Evolutionary conservation across 2,113 vertebrate genomes (phyloP).

Genomic region (Lates calcarifer): DNA sequence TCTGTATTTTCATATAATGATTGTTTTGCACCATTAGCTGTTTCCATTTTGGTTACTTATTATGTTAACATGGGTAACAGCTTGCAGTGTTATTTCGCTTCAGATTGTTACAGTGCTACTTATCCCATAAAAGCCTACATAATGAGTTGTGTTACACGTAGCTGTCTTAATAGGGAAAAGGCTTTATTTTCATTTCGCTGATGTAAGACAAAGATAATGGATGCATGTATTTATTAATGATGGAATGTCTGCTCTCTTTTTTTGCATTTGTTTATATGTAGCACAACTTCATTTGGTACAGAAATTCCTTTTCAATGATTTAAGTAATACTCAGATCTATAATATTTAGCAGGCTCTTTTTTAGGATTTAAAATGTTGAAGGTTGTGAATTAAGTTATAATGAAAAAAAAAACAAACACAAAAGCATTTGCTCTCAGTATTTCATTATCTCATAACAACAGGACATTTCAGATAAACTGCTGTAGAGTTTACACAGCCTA

Average conservation of each 20-base stretch:
- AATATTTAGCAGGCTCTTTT: constrained; percentile 39
- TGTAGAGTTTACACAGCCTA: constrained; percentile 32
- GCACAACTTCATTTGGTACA: constrained; percentile 59
- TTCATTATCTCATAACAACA: constrained; percentile 27
- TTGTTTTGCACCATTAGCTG: constrained; percentile 67
- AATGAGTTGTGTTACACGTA: constrained; percentile 49
- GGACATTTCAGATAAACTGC: constrained; percentile 49
- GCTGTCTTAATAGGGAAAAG: constrained; percentile 31
- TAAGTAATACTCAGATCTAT: constrained; percentile 21
- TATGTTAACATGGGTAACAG: constrained; percentile 51
- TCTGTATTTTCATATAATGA: constrained; percentile 39
- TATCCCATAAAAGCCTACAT: constrained; percentile 39
- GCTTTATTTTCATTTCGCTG: constrained; percentile 56
- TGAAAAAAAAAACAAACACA: constrained; percentile 28
- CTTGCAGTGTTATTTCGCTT: constrained; percentile 58
- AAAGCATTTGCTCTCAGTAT: constrained; percentile 39
- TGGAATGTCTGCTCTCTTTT: constrained; percentile 69
- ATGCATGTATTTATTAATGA: constrained; percentile 85
- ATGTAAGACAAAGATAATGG: constrained; percentile 63
- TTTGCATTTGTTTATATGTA: constrained; percentile 56
- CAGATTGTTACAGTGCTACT: constrained; percentile 34
- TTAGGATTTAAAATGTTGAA: constrained; percentile 55
- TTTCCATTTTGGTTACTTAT: constrained; percentile 56
- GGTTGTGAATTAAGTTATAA: constrained; percentile 47
- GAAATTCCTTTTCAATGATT: constrained; percentile 44